Percentiles rank a stretch among this genome's conserved stretches.
Evolutionary conservation across 2,113 vertebrate species (phyloP).

Genomic region (Hystrix cristata): DNA sequence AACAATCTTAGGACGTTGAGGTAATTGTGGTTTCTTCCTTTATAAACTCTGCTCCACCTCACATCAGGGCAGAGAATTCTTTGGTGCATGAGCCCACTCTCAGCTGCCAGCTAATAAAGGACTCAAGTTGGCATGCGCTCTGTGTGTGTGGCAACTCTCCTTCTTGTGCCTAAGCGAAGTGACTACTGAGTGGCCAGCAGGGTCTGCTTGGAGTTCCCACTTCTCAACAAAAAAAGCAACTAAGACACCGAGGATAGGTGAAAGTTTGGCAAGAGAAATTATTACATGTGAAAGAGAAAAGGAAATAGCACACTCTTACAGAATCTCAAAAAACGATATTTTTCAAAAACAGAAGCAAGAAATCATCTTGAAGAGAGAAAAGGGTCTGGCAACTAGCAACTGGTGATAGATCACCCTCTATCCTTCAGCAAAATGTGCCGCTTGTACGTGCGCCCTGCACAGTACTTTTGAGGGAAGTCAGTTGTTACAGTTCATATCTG

Average conservation of each 20-base stretch:
- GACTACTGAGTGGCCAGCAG: too few relatives aligned
- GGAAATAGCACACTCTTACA: neutral
- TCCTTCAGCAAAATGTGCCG: neutral
- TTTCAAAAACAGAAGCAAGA: neutral
- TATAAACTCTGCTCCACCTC: too few relatives aligned
- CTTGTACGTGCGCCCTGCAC: neutral
- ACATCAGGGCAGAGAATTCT: too few relatives aligned
- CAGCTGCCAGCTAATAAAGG: too few relatives aligned
- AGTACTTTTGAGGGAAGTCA: neutral
- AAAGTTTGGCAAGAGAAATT: neutral
- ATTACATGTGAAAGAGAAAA: neutral
- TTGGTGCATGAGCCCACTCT: too few relatives aligned
- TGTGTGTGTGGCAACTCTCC: too few relatives aligned
- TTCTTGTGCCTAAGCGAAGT: too few relatives aligned
- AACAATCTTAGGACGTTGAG: too few relatives aligned
- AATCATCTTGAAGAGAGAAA: neutral
- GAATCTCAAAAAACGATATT: neutral
- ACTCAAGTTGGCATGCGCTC: too few relatives aligned
- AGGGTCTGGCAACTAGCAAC: neutral
- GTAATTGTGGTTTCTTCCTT: too few relatives aligned
- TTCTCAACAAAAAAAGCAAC: too few relatives aligned
- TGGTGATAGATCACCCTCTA: fast-evolving
- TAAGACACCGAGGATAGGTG: neutral
- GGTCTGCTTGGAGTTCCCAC: too few relatives aligned
- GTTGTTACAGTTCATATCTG: neutral